Conservation (phyloP, 2,797 vertebrate genomes). For the Pantherophis alleghaniensis region DNA sequence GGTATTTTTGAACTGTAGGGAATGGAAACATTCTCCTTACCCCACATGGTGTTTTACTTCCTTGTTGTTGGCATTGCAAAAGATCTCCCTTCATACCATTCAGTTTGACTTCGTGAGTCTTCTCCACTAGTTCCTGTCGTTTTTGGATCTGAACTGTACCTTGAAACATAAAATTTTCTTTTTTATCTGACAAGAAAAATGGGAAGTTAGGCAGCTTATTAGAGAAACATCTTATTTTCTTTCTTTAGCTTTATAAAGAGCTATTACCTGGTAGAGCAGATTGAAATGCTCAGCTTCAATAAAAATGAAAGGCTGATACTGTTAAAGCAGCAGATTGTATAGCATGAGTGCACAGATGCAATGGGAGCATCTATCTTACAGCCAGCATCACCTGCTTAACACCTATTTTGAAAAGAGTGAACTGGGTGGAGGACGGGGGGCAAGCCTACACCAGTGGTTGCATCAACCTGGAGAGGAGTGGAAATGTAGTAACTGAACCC, state of each 20-base stretch:
- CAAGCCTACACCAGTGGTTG: not conserved
- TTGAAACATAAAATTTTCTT: slow-evolving; percentile 53
- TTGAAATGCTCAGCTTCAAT: not conserved
- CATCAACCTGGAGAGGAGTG: not conserved
- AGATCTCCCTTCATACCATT: slow-evolving; percentile 74
- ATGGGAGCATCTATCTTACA: not conserved
- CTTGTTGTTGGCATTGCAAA: slow-evolving; percentile 73
- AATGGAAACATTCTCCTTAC: slow-evolving; percentile 53
- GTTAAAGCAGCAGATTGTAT: not conserved
- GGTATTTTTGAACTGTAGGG: not conserved
- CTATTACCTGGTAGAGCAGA: not conserved
- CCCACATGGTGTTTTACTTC: slow-evolving; percentile 62
- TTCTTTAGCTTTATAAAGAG: not conserved
- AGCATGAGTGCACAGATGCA: not conserved
- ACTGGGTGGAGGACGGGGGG: no score
- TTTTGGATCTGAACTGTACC: slow-evolving; percentile 85
- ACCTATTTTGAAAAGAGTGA: not conserved
- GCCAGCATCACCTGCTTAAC: no score
- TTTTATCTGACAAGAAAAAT: slow-evolving; percentile 12
- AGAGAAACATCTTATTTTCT: not conserved
- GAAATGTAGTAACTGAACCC: not conserved
- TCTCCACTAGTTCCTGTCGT: slow-evolving; percentile 77
- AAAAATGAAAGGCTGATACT: not conserved
- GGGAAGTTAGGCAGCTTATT: not conserved
- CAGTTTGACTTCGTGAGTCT: slow-evolving; percentile 70